Evolutionary conservation across 2,113 vertebrate species (phyloP).

Genomic region (Proteles cristata): DNA sequence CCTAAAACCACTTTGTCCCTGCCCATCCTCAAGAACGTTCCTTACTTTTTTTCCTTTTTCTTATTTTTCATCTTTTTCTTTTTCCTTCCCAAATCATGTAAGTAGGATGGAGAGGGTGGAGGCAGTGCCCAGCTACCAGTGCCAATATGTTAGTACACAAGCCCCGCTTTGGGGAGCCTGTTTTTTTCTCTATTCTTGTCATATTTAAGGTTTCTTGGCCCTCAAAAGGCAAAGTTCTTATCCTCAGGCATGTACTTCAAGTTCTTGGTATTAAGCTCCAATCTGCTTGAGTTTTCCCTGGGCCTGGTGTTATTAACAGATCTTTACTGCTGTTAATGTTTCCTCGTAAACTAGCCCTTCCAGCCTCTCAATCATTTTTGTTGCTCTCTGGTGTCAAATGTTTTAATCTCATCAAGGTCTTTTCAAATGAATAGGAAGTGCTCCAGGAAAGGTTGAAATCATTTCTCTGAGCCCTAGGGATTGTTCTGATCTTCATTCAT

Average conservation of each 20-base stretch:
- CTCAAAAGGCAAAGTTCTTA: neutral
- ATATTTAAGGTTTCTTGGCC: neutral
- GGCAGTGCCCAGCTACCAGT: neutral
- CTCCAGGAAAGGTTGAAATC: slow-evolving; percentile 74
- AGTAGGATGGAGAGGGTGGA: neutral
- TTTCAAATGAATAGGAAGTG: slow-evolving; percentile 73
- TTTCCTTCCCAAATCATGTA: neutral
- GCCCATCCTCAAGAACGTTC: neutral
- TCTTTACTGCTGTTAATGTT: slow-evolving; percentile 65
- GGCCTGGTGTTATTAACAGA: slow-evolving; percentile 39
- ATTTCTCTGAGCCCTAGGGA: slow-evolving; percentile 68
- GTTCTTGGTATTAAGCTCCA: neutral
- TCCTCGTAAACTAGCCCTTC: slow-evolving; percentile 70
- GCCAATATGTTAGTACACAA: neutral
- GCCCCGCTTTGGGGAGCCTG: neutral
- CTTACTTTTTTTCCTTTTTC: neutral
- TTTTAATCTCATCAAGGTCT: slow-evolving; percentile 78
- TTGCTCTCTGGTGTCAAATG: slow-evolving; percentile 74
- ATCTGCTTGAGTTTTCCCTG: slow-evolving; percentile 2
- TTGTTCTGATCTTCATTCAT: slow-evolving; percentile 71
- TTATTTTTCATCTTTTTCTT: neutral
- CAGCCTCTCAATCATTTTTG: slow-evolving; percentile 74
- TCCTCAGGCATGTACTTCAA: neutral
- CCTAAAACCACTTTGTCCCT: neutral
- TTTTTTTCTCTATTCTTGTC: slow-evolving; percentile 5